Evolutionary conservation across 2,113 vertebrate species (phyloP).

Genomic region (Pteruthius melanotis): DNA sequence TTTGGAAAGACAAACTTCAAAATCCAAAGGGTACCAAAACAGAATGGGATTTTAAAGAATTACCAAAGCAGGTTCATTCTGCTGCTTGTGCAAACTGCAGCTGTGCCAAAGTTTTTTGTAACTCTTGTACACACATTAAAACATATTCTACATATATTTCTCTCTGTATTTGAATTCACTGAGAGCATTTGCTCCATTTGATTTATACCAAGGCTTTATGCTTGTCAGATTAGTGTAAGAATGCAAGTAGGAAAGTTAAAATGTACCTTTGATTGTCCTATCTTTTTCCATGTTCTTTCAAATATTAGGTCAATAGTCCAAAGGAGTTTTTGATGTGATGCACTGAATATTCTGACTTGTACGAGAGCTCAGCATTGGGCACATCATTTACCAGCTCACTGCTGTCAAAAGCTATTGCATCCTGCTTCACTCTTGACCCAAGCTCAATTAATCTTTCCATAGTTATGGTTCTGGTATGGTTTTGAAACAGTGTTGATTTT

Average conservation of each 20-base stretch:
- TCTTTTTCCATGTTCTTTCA: background rate
- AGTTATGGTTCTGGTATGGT: background rate
- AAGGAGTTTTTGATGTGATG: background rate
- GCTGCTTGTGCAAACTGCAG: background rate
- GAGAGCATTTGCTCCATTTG: background rate
- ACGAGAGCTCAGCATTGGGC: background rate
- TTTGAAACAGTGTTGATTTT: background rate
- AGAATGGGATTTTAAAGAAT: background rate
- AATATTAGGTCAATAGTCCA: background rate
- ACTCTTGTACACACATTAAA: background rate
- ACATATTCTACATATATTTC: background rate
- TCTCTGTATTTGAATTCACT: background rate
- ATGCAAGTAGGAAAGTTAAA: background rate
- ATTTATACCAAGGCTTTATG: background rate
- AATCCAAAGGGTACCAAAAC: background rate
- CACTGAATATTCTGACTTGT: background rate
- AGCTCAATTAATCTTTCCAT: background rate
- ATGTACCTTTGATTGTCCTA: background rate
- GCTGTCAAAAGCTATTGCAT: background rate
- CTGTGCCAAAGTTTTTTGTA: background rate
- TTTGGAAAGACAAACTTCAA: background rate
- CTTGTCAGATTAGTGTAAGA: background rate
- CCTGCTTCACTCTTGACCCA: background rate
- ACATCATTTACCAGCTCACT: background rate
- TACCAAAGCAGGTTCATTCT: background rate